These are phyloP conservation scores for Spodoptera frugiperda DNA, from an alignment of 1,140 invertebrate species.

Conservation along the genomic window DNA sequence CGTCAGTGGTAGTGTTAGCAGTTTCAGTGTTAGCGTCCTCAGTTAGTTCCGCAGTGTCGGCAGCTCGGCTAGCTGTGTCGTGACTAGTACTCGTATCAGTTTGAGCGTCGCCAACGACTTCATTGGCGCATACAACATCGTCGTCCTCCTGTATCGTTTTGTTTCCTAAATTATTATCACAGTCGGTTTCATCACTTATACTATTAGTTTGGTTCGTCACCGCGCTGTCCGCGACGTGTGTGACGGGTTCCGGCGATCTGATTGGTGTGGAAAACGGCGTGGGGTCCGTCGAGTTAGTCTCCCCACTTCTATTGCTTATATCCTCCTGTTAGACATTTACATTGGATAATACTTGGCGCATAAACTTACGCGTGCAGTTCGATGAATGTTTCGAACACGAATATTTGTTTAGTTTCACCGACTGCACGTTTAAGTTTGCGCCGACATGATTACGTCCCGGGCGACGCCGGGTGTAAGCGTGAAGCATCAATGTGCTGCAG, in stretches of 20 bases:
- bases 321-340: conserved; percentile 80
- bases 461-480: conserved; percentile 25
- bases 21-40: background rate
- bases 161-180: conserved; percentile 82
- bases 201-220: conserved; percentile 57
- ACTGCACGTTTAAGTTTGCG: conserved; percentile 57
- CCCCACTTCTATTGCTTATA: conserved; percentile 73
- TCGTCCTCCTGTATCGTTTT: conserved; percentile 65
- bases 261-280: conserved; percentile 73
- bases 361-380: conserved; percentile 60
- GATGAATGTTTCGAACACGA: background rate
- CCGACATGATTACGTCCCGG: background rate
- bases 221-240: conserved; percentile 51
- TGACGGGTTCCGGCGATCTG: conserved; percentile 66
- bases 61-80: conserved; percentile 47
- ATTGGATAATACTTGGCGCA: conserved; percentile 55
- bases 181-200: conserved; percentile 76
- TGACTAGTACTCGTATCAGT: conserved; percentile 70
- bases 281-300: conserved; percentile 68
- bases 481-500: conserved; percentile 58
- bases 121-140: conserved; percentile 78
- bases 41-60: background rate
- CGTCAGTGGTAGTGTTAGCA: background rate
- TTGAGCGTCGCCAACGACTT: conserved; percentile 50
- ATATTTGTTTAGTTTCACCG: background rate